These are phyloP conservation scores for Sterna hirundo DNA, from an alignment of 2,113 vertebrate species.

Conservation along the genomic window DNA sequence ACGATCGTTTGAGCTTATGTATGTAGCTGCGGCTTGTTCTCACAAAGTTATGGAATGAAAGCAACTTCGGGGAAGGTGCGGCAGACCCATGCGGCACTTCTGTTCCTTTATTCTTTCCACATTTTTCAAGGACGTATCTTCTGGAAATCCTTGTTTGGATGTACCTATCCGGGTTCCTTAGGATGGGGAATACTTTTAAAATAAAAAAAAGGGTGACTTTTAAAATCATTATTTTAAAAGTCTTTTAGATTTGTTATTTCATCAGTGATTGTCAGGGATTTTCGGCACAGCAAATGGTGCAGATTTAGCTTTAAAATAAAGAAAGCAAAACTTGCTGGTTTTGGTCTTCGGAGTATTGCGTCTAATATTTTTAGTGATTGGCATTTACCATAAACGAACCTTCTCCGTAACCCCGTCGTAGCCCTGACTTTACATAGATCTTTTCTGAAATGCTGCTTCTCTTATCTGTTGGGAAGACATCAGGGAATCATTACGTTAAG, in stretches of 20 bases:
- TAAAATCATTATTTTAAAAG: neutral
- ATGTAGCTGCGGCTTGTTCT: neutral
- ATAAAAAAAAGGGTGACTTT: neutral
- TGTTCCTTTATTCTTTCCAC: neutral
- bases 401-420: neutral
- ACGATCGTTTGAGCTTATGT: neutral
- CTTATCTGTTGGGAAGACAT: conserved; percentile 39
- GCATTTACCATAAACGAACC: neutral
- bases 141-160: neutral
- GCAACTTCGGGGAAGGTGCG: neutral
- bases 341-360: conserved; percentile 38
- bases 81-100: neutral
- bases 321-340: neutral
- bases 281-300: neutral
- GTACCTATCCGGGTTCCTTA: neutral
- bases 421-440: neutral
- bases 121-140: neutral
- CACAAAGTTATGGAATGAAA: neutral
- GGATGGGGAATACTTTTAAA: neutral
- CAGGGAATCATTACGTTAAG: conserved; percentile 25
- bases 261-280: neutral
- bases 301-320: neutral
- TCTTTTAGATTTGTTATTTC: neutral
- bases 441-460: neutral
- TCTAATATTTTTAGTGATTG: neutral